A percentile compares a stretch with the other conserved stretches of the same genome.
Evolutionary conservation across 1,140 invertebrate genomes (phyloP).

Genomic region (Drosophila jambulina): DNA sequence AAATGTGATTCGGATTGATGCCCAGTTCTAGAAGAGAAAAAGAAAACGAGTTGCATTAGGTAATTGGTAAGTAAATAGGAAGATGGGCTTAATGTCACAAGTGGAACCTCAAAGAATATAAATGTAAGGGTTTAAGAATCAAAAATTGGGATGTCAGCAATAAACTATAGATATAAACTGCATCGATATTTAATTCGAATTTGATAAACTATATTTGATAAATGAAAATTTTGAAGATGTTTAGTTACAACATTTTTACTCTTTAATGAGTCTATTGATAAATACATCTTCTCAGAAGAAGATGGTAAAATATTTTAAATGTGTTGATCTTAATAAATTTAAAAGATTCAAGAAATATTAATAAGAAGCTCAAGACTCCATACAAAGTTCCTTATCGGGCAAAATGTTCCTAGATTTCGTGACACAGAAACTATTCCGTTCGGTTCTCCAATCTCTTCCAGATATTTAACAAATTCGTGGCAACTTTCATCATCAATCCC

Average conservation of each 20-base stretch:
- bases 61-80: neutral
- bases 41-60: conserved; percentile 3
- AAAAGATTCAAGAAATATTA: no score
- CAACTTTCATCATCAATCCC: neutral
- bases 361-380: no score
- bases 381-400: no score
- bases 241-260: neutral
- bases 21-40: conserved; percentile 71
- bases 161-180: no score
- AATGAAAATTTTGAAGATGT: neutral
- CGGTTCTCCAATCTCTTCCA: neutral
- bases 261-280: neutral
- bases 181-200: no score
- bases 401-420: no score
- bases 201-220: neutral
- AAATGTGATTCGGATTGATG: conserved; percentile 84
- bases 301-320: neutral
- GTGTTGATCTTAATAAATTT: neutral
- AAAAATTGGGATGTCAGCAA: neutral
- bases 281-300: neutral
- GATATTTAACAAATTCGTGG: neutral
- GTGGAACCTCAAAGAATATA: no score
- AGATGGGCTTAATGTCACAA: neutral
- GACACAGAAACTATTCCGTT: no score
- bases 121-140: neutral